A percentile compares a stretch with the other conserved stretches of the same genome.
Evolutionary conservation across 2,888 invertebrate genomes (phyloP).

Genomic region (Aethes cnicana): DNA sequence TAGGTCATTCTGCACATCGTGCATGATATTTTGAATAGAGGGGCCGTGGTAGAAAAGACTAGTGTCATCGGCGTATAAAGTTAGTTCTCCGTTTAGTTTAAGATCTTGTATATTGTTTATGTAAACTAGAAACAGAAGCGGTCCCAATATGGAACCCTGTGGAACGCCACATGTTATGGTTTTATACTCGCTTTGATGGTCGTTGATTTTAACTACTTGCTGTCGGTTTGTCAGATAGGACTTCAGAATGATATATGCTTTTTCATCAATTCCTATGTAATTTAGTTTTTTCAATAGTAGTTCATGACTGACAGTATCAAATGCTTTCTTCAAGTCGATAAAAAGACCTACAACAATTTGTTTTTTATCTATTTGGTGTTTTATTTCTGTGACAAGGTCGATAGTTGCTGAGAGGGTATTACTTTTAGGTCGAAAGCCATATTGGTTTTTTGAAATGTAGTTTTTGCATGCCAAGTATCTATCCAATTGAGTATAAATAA

Average conservation of each 20-base stretch:
- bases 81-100: neutral
- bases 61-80: neutral
- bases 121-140: constrained; percentile 24
- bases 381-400: constrained; percentile 9
- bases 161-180: constrained; percentile 27
- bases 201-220: constrained; percentile 31
- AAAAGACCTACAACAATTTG: neutral
- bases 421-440: constrained; percentile 10
- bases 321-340: neutral
- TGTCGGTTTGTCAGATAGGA: constrained; percentile 27
- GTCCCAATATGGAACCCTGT: constrained; percentile 32
- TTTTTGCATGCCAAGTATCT: neutral
- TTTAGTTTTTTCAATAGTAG: constrained; percentile 23
- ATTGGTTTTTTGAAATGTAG: neutral
- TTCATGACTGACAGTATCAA: neutral
- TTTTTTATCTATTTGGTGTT: constrained; percentile 8
- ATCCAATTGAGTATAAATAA: neutral
- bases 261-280: constrained; percentile 20
- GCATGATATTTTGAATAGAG: constrained; percentile 7
- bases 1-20: constrained; percentile 31
- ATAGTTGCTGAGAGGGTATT: constrained; percentile 14
- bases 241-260: constrained; percentile 20
- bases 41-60: neutral
- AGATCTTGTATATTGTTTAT: constrained; percentile 16
- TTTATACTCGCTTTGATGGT: constrained; percentile 7